Base-by-base conservation (phyloP, 2,888 invertebrate genomes). In the Cephus sareptanus region DNA sequence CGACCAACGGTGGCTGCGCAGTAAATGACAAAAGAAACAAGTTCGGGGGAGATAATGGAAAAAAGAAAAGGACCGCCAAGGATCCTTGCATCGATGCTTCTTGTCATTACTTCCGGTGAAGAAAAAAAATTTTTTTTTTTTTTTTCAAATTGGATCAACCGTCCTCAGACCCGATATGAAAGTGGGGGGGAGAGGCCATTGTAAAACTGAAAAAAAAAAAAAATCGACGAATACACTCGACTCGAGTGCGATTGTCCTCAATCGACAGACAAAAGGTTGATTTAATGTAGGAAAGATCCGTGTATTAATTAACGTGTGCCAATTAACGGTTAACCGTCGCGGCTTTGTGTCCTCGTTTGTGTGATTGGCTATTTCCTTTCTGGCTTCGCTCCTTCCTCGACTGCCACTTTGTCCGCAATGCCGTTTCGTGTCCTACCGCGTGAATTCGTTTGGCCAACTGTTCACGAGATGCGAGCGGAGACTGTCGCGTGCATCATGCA, bases 241-340 rank as follows among this genome's bases (percentile, higher is more conserved):
- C 70, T 33, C 30, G 70, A 70, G 70, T 70, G 6, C 70, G 77
- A 84, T 84, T 84, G 82, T 82, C 78, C 34, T 77, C 79, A 74
- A 78, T 79, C 76, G 74, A 34, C 74, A 76, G 77, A 74, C 79
- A 78, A 79, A 70, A 80, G 81, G 80, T 80, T 76, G 77, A 77
- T 81, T 82, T 77, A 77, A 80, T 79, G 75, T 76, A 79, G 84
- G 81, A 80, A 83, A 83, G 83, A 79, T 82, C 76, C 78, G 82
- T 81, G 83, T 82, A 86, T 85, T 87, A 86, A 87, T 83, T 83
- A 87, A 86, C 84, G 82, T 81, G 79, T 77, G 83, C 84, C 85
- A 87, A 87, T 87, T 87, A 87, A 84, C 82, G 77, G 77, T 68
- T 75, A 75, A 78, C 80, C 81, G 82, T 81, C 79, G 80, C 74